A percentile compares a stretch with the other conserved stretches of the same genome.
These are phyloP conservation scores for Drosophila subquinaria DNA, from an alignment of 2,888 invertebrate genomes.

Conservation along the genomic window DNA sequence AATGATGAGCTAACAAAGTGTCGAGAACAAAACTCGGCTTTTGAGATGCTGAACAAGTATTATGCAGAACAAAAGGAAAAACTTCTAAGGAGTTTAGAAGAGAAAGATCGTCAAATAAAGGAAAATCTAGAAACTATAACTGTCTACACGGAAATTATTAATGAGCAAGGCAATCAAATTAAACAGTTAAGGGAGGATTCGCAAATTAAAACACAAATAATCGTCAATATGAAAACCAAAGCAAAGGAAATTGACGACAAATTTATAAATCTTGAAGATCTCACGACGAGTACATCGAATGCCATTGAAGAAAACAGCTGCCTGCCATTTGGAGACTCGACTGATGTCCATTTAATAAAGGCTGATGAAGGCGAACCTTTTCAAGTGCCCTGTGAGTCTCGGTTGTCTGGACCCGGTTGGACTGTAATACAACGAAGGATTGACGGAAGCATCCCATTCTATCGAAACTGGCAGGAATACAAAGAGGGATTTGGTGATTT, in stretches of 20 bases:
- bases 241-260: constrained; percentile 12
- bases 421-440: constrained; percentile 89
- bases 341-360: constrained; percentile 31
- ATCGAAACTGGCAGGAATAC: constrained; percentile 88
- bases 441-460: constrained; percentile 89
- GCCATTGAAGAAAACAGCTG: constrained; percentile 33
- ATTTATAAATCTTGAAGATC: constrained; percentile 17
- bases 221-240: constrained; percentile 31
- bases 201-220: constrained; percentile 37
- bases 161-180: constrained; percentile 44
- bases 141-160: constrained; percentile 37
- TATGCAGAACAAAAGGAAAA: constrained; percentile 41
- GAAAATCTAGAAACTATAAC: constrained; percentile 24
- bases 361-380: constrained; percentile 30
- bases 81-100: constrained; percentile 14
- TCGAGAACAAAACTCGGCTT: constrained; percentile 28
- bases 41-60: constrained; percentile 34
- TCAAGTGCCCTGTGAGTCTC: constrained; percentile 39
- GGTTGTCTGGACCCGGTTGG: constrained; percentile 86
- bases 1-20: constrained; percentile 34
- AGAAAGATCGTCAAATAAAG: constrained; percentile 33
- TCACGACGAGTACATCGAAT: neutral
- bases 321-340: constrained; percentile 21
- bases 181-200: constrained; percentile 28
- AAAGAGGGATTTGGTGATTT: constrained; percentile 90